Evolutionary conservation across 1,140 invertebrate species (phyloP).

Genomic region (Lepidotrigona ventralis): DNA sequence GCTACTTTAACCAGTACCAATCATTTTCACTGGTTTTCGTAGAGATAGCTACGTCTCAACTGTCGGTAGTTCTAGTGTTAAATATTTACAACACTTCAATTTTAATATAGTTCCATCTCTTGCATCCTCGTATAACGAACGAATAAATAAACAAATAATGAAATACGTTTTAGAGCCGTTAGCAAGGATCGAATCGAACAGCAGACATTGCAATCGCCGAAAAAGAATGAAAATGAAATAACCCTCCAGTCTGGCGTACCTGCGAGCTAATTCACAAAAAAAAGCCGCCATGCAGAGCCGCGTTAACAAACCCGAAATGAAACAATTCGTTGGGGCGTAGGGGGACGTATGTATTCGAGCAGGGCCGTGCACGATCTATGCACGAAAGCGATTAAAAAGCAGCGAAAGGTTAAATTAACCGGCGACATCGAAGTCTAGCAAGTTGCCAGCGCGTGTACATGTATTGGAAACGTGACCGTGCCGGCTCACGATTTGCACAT

Average conservation of each 20-base stretch:
- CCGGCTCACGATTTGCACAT: conserved; percentile 21
- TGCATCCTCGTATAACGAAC: too few species aligned
- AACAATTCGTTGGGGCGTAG: background rate
- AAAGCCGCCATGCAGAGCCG: background rate
- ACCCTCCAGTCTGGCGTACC: too few species aligned
- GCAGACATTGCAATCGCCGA: background rate
- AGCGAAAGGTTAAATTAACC: conserved; percentile 18
- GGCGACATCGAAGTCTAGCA: background rate
- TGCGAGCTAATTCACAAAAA: too few species aligned
- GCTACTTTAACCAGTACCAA: too few species aligned
- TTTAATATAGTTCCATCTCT: too few species aligned
- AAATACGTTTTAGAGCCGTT: background rate
- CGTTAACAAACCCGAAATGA: conserved; percentile 8
- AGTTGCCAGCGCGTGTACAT: background rate
- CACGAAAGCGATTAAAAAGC: conserved; percentile 12
- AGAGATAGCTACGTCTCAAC: too few species aligned
- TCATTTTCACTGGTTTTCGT: too few species aligned
- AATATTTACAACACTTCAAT: too few species aligned
- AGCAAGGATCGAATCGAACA: background rate
- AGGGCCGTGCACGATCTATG: background rate
- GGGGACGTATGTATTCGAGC: too few species aligned
- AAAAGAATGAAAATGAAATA: background rate
- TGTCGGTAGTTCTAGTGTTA: too few species aligned
- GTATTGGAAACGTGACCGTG: conserved; percentile 1
- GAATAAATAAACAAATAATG: too few species aligned